Conservation (phyloP, 2,888 invertebrate species). For the Cheilosia pagana region DNA sequence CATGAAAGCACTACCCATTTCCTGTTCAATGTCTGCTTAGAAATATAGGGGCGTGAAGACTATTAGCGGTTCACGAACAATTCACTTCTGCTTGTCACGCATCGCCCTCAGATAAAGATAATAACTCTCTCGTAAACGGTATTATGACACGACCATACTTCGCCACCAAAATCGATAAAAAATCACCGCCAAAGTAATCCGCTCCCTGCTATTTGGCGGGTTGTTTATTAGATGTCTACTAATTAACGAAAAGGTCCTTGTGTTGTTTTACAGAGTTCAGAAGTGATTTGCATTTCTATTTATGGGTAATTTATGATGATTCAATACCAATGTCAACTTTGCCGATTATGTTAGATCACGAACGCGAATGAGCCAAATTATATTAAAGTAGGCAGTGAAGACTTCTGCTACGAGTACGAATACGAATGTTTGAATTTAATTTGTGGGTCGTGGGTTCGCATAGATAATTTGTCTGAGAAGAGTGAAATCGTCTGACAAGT, state of each 20-base stretch:
- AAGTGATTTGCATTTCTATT: constrained; percentile 54
- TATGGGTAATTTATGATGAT: constrained; percentile 37
- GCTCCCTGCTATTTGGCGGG: constrained; percentile 11
- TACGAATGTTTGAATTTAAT: neutral
- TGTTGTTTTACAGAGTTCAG: constrained; percentile 14
- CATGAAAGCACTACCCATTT: constrained; percentile 16
- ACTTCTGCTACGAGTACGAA: neutral
- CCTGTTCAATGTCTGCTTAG: neutral
- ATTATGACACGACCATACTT: constrained; percentile 22
- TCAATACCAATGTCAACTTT: constrained; percentile 40
- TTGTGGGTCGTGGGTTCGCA: too few relatives aligned
- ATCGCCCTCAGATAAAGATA: constrained; percentile 1
- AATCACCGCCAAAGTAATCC: constrained; percentile 13
- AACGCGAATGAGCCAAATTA: constrained; percentile 18
- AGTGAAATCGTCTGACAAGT: neutral
- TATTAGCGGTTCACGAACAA: constrained; percentile 31
- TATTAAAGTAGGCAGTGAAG: constrained; percentile 13
- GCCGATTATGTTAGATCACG: constrained; percentile 46
- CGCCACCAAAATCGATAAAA: constrained; percentile 2
- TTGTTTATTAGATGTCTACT: constrained; percentile 22
- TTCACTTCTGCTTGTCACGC: constrained; percentile 40
- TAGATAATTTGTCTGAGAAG: neutral
- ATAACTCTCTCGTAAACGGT: neutral
- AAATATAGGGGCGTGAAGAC: constrained; percentile 16
- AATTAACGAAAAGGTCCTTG: constrained; percentile 36